Percentiles rank a stretch among this genome's conserved stretches.
Evolutionary conservation across 2,113 vertebrate genomes (phyloP).

Genomic region (Hyla sarda): DNA sequence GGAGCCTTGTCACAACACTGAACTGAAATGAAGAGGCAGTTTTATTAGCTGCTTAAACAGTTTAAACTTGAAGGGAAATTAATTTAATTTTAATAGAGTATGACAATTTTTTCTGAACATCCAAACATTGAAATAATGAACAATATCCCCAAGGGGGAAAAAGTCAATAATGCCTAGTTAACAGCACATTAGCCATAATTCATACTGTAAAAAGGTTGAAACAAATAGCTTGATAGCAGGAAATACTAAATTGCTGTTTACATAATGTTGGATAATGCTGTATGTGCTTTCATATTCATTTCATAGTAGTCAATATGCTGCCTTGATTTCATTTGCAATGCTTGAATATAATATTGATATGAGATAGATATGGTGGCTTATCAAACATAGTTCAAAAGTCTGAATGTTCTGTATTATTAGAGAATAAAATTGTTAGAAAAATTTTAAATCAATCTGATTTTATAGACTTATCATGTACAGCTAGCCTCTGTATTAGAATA

Average conservation of each 20-base stretch:
- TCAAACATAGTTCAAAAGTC: not conserved
- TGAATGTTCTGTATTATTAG: not conserved
- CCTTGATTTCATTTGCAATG: not conserved
- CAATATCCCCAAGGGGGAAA: not conserved
- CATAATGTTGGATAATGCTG: not conserved
- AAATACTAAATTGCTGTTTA: not conserved
- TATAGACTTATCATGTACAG: too few relatives aligned
- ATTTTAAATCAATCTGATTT: too few relatives aligned
- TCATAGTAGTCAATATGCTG: not conserved
- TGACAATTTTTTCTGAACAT: constrained; percentile 8
- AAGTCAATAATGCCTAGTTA: constrained; percentile 18
- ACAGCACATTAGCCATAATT: constrained; percentile 1
- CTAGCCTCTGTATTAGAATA: too few relatives aligned
- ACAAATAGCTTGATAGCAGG: not conserved
- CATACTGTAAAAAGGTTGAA: not conserved
- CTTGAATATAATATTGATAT: not conserved
- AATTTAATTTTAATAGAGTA: constrained; percentile 9
- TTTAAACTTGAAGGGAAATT: constrained; percentile 16
- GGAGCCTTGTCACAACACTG: not conserved
- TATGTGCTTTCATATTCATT: not conserved
- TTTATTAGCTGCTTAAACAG: not conserved
- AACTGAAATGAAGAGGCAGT: not conserved
- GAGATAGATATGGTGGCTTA: not conserved
- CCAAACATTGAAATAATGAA: not conserved
- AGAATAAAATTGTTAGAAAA: not conserved